Conservation (phyloP, 1,140 invertebrate species). For the Yoshiicerus persimilis region DNA sequence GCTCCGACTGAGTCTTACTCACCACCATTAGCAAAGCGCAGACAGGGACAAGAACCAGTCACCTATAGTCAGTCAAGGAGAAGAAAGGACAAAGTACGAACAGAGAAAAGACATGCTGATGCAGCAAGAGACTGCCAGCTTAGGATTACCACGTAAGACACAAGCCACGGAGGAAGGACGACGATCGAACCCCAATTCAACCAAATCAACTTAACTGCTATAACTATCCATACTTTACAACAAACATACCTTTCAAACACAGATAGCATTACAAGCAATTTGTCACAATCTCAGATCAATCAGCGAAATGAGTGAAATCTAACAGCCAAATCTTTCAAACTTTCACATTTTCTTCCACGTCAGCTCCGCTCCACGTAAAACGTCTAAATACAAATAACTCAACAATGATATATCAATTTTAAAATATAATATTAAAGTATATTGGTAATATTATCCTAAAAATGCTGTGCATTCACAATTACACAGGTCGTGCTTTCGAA, state of each 20-base stretch:
- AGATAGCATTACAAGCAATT: neutral
- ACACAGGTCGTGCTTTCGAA: too few relatives aligned
- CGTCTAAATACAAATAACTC: neutral
- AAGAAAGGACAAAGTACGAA: neutral
- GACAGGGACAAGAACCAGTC: neutral
- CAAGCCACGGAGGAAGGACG: neutral
- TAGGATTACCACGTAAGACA: slow-evolving; percentile 11
- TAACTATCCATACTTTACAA: neutral
- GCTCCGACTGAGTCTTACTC: neutral
- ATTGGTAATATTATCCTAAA: too few relatives aligned
- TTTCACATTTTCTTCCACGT: neutral
- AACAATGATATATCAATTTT: too few relatives aligned
- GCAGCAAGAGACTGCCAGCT: slow-evolving; percentile 12
- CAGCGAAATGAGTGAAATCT: neutral
- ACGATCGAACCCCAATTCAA: neutral
- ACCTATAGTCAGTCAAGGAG: neutral
- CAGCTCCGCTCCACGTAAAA: neutral
- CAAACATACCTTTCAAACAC: neutral
- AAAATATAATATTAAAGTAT: too few relatives aligned
- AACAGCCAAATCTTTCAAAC: neutral
- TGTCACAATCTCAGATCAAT: neutral
- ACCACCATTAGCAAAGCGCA: neutral
- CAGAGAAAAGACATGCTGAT: slow-evolving; percentile 2
- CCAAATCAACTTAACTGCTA: neutral
- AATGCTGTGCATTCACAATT: too few relatives aligned